Conservation (phyloP, 2,113 vertebrate genomes). For the Ancistrus triradiatus region DNA sequence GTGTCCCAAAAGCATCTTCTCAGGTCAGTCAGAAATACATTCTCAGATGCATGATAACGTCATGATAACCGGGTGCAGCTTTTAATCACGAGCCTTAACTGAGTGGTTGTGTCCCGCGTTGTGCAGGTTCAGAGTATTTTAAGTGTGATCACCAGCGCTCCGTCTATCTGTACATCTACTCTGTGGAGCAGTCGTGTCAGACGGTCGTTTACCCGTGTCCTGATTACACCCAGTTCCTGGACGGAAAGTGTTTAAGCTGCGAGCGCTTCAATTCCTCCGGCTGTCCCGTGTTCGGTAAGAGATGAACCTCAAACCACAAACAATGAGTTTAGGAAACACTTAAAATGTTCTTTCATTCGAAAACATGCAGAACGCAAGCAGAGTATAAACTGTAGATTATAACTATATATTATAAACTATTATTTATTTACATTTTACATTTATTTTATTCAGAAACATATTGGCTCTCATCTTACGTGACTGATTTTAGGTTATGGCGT, state of each 20-base stretch:
- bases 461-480: background rate
- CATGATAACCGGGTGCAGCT: too few species aligned
- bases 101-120: background rate
- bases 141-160: slow-evolving; percentile 94
- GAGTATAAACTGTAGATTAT: too few species aligned
- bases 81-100: background rate
- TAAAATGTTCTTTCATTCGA: too few species aligned
- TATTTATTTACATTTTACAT: too few species aligned
- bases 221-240: slow-evolving; percentile 76
- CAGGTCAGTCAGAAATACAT: slow-evolving; percentile 77
- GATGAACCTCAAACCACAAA: too few species aligned
- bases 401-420: too few species aligned
- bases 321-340: too few species aligned
- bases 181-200: slow-evolving; percentile 64
- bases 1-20: slow-evolving; percentile 81
- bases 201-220: slow-evolving; percentile 77
- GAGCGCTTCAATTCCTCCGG: slow-evolving; percentile 61
- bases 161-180: slow-evolving; percentile 77
- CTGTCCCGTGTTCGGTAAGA: slow-evolving; percentile 86
- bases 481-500: slow-evolving; percentile 58
- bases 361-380: too few species aligned
- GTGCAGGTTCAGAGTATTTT: slow-evolving; percentile 74
- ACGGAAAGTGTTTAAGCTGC: slow-evolving; percentile 79
- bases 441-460: too few species aligned
- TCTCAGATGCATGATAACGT: too few species aligned